Percentiles rank a stretch among this genome's conserved stretches.
Evolutionary conservation across 37 sponge, comb jelly and placozoan genomes (phyloP).

Genomic region (Ephydatia muelleri): DNA sequence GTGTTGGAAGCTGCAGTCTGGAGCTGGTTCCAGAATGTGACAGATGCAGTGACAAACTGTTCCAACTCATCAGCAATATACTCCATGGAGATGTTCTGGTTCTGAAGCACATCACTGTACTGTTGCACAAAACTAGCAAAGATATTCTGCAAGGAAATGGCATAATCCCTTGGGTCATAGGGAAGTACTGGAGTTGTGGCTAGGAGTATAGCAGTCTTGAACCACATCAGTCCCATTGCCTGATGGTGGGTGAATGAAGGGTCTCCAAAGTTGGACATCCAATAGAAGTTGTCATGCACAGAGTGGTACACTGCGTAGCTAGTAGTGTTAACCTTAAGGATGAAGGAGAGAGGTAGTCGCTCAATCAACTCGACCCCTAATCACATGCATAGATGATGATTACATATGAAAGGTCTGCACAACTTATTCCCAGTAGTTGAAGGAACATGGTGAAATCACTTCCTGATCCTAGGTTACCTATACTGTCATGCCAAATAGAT

Average conservation of each 20-base stretch:
- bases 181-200: conserved; percentile 64
- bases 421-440: conserved; percentile 70
- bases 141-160: conserved; percentile 15
- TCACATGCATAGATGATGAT: too few species aligned
- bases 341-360: too few species aligned
- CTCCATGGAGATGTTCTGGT: conserved; percentile 25
- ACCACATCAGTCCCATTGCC: conserved; percentile 63
- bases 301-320: conserved; percentile 76
- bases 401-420: background rate
- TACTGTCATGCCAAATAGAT: too few species aligned
- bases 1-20: too few species aligned
- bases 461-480: conserved; percentile 65
- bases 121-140: conserved; percentile 12
- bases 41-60: too few species aligned
- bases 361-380: too few species aligned
- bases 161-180: conserved; percentile 44
- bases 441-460: conserved; percentile 74
- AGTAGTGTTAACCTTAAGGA: too few species aligned
- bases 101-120: conserved; percentile 8
- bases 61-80: too few species aligned
- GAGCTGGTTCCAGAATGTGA: too few species aligned
- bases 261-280: conserved; percentile 52
- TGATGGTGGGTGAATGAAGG: conserved; percentile 50
- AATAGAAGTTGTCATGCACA: conserved; percentile 78
- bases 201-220: conserved; percentile 36